Conservation (phyloP, 1,140 invertebrate genomes). For the Nasonia longicornis region DNA sequence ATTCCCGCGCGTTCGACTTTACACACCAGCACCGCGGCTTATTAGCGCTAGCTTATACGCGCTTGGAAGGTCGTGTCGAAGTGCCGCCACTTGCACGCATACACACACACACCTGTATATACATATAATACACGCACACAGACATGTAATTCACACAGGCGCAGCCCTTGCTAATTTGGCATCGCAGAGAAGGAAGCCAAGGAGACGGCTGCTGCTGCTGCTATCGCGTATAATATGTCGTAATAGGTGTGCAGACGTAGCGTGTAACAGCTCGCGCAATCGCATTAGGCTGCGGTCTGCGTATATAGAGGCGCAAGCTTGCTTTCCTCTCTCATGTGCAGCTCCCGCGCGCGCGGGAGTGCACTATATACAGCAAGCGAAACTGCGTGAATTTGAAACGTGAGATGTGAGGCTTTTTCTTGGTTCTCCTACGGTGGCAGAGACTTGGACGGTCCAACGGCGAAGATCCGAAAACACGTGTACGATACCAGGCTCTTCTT, state of each 20-base stretch:
- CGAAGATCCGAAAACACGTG: too few species aligned
- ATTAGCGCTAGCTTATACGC: constrained; percentile 41
- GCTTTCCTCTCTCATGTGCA: neutral
- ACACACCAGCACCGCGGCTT: constrained; percentile 31
- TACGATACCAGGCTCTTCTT: too few species aligned
- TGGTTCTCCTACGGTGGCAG: too few species aligned
- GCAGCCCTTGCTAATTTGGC: constrained; percentile 7
- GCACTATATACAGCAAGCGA: neutral
- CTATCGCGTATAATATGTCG: neutral
- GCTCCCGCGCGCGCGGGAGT: too few species aligned
- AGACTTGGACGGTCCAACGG: too few species aligned
- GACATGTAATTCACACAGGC: neutral
- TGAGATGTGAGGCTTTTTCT: neutral
- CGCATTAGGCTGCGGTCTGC: neutral
- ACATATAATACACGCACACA: neutral
- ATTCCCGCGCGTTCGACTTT: constrained; percentile 8
- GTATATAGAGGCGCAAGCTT: neutral
- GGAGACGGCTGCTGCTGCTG: neutral
- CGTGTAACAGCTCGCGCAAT: neutral
- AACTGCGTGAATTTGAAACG: neutral
- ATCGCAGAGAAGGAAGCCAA: neutral
- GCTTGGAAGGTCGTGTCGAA: constrained; percentile 49
- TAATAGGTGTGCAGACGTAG: neutral
- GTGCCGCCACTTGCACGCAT: constrained; percentile 46
- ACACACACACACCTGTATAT: neutral